Evolutionary conservation across 2,888 invertebrate species (phyloP).

Genomic region (Drosophila neotestacea): DNA sequence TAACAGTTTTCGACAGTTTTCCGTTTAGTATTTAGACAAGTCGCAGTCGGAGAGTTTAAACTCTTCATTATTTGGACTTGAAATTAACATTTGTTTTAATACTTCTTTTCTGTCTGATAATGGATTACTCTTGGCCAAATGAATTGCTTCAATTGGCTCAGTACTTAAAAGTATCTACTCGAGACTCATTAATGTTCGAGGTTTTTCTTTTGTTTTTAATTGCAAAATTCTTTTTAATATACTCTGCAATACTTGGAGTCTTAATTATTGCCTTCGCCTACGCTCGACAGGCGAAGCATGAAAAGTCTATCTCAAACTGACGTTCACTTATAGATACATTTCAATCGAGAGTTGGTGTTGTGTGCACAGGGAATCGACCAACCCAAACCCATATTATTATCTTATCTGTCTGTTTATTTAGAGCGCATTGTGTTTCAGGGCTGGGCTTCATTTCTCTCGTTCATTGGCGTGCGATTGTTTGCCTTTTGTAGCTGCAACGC

Average conservation of each 20-base stretch:
- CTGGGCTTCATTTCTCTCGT: constrained; percentile 44
- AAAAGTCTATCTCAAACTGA: constrained; percentile 11
- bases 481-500: constrained; percentile 50
- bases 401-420: constrained; percentile 64
- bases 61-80: constrained; percentile 1
- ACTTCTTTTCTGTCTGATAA: constrained; percentile 4
- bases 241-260: not conserved
- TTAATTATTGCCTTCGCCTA: constrained; percentile 49
- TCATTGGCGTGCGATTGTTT: constrained; percentile 56
- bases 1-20: not conserved
- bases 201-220: constrained; percentile 16
- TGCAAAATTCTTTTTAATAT: constrained; percentile 9
- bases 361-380: constrained; percentile 23
- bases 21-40: not conserved
- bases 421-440: constrained; percentile 74
- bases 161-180: constrained; percentile 21
- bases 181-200: constrained; percentile 30
- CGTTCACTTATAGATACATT: constrained; percentile 57
- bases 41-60: constrained; percentile 6
- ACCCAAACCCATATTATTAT: constrained; percentile 42
- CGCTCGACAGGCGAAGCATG: constrained; percentile 16
- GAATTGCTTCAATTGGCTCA: constrained; percentile 16
- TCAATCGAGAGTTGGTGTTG: constrained; percentile 45
- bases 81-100: constrained; percentile 5
- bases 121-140: constrained; percentile 5